phyloP scores from a whole-genome alignment of 2,113 vertebrate species.

The Ptyas mucosa region DNA sequence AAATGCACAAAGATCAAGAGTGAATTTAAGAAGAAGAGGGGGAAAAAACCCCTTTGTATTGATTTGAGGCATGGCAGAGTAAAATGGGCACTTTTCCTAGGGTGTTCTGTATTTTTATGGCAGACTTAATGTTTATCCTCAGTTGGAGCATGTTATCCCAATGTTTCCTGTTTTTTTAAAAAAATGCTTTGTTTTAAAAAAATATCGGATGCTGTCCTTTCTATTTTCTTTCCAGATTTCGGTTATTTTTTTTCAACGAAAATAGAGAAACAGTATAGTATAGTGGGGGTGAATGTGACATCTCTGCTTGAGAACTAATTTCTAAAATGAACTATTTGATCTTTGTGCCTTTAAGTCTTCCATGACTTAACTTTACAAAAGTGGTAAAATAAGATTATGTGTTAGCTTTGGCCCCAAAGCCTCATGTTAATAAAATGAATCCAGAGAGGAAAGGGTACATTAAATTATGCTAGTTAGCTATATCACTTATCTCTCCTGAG shows the following conservation, averaged over 20 bases:
- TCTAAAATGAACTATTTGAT: background rate
- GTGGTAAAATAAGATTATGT: background rate
- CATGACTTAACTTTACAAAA: background rate
- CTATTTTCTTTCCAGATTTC: background rate
- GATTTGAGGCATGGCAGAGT: background rate
- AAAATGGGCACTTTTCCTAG: background rate
- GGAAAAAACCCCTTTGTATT: accelerated
- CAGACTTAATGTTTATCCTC: background rate
- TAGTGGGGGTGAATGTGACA: background rate
- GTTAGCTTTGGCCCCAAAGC: background rate
- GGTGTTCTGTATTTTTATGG: background rate
- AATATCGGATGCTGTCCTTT: background rate
- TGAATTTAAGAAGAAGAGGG: background rate
- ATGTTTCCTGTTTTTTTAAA: background rate
- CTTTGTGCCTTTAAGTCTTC: background rate
- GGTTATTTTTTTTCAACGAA: background rate
- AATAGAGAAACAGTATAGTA: background rate
- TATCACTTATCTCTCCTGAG: background rate
- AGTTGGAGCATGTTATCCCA: background rate
- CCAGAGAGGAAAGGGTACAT: background rate
- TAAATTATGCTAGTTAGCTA: background rate
- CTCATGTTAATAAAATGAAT: background rate
- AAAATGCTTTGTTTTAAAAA: background rate
- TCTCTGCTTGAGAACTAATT: background rate
- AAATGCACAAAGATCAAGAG: conserved; percentile 22